A percentile compares a stretch with the other conserved stretches of the same genome.
These are phyloP conservation scores for Apocrypta bakeri DNA, from an alignment of 1,140 invertebrate genomes.

Conservation along the genomic window DNA sequence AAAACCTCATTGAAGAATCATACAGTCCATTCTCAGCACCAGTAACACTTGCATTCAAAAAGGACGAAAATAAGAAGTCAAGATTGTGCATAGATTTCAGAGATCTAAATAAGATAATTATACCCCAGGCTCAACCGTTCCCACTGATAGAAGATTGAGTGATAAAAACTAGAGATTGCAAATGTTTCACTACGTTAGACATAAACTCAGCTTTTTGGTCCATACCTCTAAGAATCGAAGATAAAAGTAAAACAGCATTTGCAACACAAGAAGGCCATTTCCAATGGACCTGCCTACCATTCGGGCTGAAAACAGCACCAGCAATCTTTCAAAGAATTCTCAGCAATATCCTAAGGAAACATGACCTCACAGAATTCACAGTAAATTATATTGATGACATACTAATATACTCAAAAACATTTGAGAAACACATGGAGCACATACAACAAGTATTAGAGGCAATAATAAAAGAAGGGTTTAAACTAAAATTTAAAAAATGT, in stretches of 20 bases:
- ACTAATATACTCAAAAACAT: constrained; percentile 55
- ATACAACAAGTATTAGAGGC: constrained; percentile 41
- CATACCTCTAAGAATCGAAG: constrained; percentile 62
- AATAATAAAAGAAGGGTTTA: constrained; percentile 51
- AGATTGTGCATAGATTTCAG: too few relatives aligned
- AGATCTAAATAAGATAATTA: constrained; percentile 49
- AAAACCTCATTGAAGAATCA: too few relatives aligned
- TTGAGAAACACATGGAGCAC: constrained; percentile 52
- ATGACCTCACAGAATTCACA: constrained; percentile 52
- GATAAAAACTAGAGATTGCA: constrained; percentile 57
- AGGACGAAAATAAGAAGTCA: too few relatives aligned
- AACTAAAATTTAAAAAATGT: constrained; percentile 46
- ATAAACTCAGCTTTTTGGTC: constrained; percentile 70
- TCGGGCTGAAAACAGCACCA: constrained; percentile 60
- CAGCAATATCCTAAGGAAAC: constrained; percentile 53
- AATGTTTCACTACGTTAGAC: constrained; percentile 64
- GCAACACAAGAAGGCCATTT: too few relatives aligned
- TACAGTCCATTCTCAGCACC: too few relatives aligned
- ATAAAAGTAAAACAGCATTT: constrained; percentile 63
- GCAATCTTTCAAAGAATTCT: constrained; percentile 53
- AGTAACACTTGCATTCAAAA: too few relatives aligned
- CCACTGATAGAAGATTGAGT: constrained; percentile 62
- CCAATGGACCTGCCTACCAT: constrained; percentile 59
- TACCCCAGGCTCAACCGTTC: constrained; percentile 66
- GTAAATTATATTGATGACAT: constrained; percentile 56